Evolutionary conservation across 2,888 invertebrate genomes (phyloP).

Genomic region (Therioaphis trifolii): DNA sequence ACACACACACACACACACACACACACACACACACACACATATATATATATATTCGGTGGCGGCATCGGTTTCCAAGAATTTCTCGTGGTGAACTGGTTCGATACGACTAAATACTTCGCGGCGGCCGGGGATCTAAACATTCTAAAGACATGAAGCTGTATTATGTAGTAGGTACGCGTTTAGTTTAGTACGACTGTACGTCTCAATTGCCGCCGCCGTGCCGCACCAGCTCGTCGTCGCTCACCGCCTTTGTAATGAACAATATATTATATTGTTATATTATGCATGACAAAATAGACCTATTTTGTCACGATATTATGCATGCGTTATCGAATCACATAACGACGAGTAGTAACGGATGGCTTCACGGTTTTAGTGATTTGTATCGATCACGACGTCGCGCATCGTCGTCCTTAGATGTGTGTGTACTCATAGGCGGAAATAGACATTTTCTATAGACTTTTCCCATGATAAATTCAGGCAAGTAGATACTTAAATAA

Average conservation of each 20-base stretch:
- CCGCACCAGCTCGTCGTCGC: no score
- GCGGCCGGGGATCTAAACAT: constrained; percentile 32
- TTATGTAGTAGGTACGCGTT: no score
- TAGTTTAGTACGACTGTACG: not conserved
- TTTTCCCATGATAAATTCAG: no score
- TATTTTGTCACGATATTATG: no score
- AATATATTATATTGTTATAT: constrained; percentile 8
- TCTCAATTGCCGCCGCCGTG: constrained; percentile 36
- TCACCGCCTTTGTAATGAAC: not conserved
- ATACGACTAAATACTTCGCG: not conserved
- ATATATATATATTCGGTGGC: not conserved
- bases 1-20: no score
- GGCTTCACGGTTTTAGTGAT: constrained; percentile 19
- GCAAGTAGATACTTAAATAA: no score
- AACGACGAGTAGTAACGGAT: not conserved
- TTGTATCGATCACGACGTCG: not conserved
- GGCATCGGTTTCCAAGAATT: constrained; percentile 29
- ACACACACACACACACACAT: not conserved
- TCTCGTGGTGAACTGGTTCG: constrained; percentile 39
- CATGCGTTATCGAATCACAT: not conserved
- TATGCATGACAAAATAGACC: no score
- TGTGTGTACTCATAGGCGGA: no score
- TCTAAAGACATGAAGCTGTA: constrained; percentile 5
- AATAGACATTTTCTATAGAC: no score
- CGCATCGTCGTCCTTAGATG: no score